Evolutionary conservation across 1,140 invertebrate species (phyloP).

Genomic region (Idris sp.): DNA sequence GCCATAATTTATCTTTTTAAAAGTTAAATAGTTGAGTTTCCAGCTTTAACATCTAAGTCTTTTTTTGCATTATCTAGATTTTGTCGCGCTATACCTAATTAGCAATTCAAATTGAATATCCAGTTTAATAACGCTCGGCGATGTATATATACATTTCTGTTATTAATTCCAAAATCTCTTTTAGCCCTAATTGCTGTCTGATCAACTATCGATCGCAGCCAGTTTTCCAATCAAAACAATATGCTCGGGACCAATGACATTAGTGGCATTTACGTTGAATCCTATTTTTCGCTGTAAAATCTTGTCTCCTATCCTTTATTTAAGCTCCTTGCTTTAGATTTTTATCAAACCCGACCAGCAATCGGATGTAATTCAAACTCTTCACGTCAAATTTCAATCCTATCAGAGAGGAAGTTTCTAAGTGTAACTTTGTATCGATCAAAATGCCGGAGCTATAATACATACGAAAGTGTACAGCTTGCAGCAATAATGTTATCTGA

Average conservation of each 20-base stretch:
- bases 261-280: no score
- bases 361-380: conserved; percentile 23
- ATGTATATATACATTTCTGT: conserved; percentile 21
- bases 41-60: no score
- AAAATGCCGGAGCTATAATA: conserved; percentile 12
- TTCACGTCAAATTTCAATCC: conserved; percentile 41
- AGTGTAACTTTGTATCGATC: conserved; percentile 50
- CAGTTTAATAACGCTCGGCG: conserved; percentile 20
- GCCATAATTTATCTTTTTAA: no score
- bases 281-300: no score
- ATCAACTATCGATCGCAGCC: conserved; percentile 21
- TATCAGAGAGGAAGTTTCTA: conserved; percentile 34
- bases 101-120: conserved; percentile 54
- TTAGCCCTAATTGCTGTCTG: conserved; percentile 34
- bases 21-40: no score
- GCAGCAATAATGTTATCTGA: conserved; percentile 58
- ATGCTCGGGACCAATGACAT: neutral
- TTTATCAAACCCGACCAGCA: conserved; percentile 10
- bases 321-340: no score
- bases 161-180: conserved; percentile 46
- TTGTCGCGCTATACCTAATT: conserved; percentile 23
- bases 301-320: no score
- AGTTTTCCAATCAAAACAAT: conserved; percentile 2
- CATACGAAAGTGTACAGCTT: conserved; percentile 58
- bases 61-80: no score